These are phyloP conservation scores for Eupeodes latifasciatus DNA, from an alignment of 2,888 invertebrate species.

Conservation along the genomic window DNA sequence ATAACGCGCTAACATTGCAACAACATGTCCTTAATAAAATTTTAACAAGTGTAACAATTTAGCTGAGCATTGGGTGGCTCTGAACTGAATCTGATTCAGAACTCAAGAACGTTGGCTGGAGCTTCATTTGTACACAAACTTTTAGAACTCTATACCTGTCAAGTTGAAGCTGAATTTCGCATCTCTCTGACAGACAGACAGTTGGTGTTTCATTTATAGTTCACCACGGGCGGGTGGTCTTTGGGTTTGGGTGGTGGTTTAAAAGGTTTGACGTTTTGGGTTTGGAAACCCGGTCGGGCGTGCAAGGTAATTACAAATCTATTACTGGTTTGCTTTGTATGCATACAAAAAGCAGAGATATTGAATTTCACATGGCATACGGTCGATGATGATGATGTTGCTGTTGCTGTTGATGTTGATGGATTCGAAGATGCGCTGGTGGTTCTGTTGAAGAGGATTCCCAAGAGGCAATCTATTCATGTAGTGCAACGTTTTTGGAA, in stretches of 20 bases:
- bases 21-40: slow-evolving; percentile 42
- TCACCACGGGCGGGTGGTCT: slow-evolving; percentile 58
- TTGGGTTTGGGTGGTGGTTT: slow-evolving; percentile 11
- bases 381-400: slow-evolving; percentile 60
- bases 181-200: slow-evolving; percentile 44
- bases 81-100: slow-evolving; percentile 1
- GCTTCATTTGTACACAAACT: slow-evolving; percentile 45
- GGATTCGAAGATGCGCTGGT: slow-evolving; percentile 50
- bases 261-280: slow-evolving; percentile 4
- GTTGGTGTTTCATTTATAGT: slow-evolving; percentile 64
- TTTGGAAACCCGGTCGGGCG: slow-evolving; percentile 67
- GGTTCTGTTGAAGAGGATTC: slow-evolving; percentile 58
- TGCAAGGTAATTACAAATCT: slow-evolving; percentile 76
- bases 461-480: slow-evolving; percentile 61
- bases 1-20: slow-evolving; percentile 17
- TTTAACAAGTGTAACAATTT: slow-evolving; percentile 62
- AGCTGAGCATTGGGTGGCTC: slow-evolving; percentile 16
- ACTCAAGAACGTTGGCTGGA: background rate
- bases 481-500: slow-evolving; percentile 53
- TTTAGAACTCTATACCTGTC: slow-evolving; percentile 45
- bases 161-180: slow-evolving; percentile 13
- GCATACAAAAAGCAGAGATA: slow-evolving; percentile 29
- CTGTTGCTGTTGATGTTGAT: slow-evolving; percentile 52
- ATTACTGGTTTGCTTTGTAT: slow-evolving; percentile 64
- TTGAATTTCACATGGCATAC: slow-evolving; percentile 74